phyloP scores from a whole-genome alignment of 2,888 invertebrate species.

The Dermolepida albohirtum region DNA sequence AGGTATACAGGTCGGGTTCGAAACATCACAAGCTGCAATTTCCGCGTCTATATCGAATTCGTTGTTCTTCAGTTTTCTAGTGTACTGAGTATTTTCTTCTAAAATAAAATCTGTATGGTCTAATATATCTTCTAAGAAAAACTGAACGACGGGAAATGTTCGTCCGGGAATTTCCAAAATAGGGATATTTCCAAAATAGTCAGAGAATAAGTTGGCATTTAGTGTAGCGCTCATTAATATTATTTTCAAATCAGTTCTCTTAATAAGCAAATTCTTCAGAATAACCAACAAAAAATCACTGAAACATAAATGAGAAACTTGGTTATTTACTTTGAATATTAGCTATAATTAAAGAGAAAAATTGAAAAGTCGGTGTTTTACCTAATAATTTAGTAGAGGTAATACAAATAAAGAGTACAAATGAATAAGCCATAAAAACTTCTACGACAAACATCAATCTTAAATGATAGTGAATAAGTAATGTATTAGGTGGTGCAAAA shows the following conservation, averaged over 20 bases:
- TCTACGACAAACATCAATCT: no score
- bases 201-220: conserved; percentile 85
- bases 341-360: background rate
- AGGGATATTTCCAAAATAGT: conserved; percentile 85
- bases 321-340: background rate
- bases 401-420: no score
- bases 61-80: conserved; percentile 74
- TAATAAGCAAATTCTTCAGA: conserved; percentile 78
- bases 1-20: conserved; percentile 68
- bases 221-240: conserved; percentile 95
- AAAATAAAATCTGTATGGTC: conserved; percentile 73
- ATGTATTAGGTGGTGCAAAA: no score
- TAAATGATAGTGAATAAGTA: no score
- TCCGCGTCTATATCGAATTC: conserved; percentile 73
- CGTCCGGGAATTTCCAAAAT: conserved; percentile 85
- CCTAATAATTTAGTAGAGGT: no score
- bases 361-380: no score
- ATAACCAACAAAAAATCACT: conserved; percentile 90
- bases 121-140: conserved; percentile 85
- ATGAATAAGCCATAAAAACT: no score
- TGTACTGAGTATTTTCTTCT: conserved; percentile 73
- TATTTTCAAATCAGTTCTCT: conserved; percentile 81
- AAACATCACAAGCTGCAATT: conserved; percentile 73
- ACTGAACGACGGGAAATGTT: conserved; percentile 86
- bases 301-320: conserved; percentile 46